Conservation (phyloP, 2,113 vertebrate species). For the Chamaea fasciata region DNA sequence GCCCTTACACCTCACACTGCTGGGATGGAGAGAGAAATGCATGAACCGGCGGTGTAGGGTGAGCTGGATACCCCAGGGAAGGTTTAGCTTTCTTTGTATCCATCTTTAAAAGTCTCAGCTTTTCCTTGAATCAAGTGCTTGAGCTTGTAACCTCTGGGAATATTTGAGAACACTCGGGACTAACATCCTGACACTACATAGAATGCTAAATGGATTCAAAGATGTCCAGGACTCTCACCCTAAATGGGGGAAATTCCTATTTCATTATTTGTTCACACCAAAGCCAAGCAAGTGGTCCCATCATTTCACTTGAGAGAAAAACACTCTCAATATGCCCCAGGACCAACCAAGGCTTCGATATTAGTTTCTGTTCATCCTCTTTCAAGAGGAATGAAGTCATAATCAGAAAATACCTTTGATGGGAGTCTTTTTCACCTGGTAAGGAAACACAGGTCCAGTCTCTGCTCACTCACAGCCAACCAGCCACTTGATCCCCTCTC, state of each 20-base stretch:
- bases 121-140: constrained; percentile 7
- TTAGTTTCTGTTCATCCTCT: neutral
- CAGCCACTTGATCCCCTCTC: neutral
- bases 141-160: constrained; percentile 35
- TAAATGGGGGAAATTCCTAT: constrained; percentile 8
- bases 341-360: neutral
- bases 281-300: neutral
- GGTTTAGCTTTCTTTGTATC: constrained; percentile 7
- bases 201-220: constrained; percentile 45
- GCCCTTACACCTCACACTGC: neutral
- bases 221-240: constrained; percentile 2
- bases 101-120: constrained; percentile 20
- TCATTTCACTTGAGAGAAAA: neutral
- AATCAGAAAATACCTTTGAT: neutral
- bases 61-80: neutral
- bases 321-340: neutral
- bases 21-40: neutral
- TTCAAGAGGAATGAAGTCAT: neutral
- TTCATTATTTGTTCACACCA: constrained; percentile 19
- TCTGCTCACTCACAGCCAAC: neutral
- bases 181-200: neutral
- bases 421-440: neutral
- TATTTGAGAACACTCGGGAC: constrained; percentile 55
- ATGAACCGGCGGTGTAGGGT: neutral
- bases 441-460: neutral